phyloP scores from a whole-genome alignment of 2,888 invertebrate genomes.

The Muscina levida region DNA sequence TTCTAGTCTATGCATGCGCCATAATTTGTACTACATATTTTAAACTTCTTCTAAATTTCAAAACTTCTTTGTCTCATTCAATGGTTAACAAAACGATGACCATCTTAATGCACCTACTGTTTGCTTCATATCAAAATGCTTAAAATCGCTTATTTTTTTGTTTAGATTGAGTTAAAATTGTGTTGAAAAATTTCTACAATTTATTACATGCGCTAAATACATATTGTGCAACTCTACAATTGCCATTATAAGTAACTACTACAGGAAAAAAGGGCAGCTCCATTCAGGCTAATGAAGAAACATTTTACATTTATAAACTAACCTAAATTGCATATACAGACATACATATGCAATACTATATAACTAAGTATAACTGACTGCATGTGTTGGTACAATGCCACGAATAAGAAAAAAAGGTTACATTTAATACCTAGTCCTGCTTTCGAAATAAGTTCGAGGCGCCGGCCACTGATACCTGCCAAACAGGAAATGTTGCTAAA shows the following conservation, averaged over 20 bases:
- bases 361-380: background rate
- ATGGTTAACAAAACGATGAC: too few species aligned
- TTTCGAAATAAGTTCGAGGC: conserved; percentile 1
- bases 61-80: too few species aligned
- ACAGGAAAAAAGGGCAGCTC: background rate
- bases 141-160: conserved; percentile 1
- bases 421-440: conserved; percentile 59
- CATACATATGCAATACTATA: background rate
- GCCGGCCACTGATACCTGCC: conserved; percentile 41
- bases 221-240: background rate
- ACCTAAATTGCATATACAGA: too few species aligned
- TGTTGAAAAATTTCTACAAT: conserved; percentile 55
- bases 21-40: too few species aligned
- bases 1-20: too few species aligned
- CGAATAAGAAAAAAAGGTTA: conserved; percentile 56
- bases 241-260: too few species aligned
- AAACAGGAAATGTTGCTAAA: conserved; percentile 61
- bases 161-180: conserved; percentile 1
- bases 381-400: background rate
- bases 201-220: conserved; percentile 64
- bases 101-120: too few species aligned
- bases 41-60: too few species aligned
- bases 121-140: background rate
- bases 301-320: conserved; percentile 30
- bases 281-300: conserved; percentile 32